Evolutionary conservation across 2,113 vertebrate genomes (phyloP), one percentile per base, ranked within the genome.

Genomic region (Syngnathus typhle): DNA sequence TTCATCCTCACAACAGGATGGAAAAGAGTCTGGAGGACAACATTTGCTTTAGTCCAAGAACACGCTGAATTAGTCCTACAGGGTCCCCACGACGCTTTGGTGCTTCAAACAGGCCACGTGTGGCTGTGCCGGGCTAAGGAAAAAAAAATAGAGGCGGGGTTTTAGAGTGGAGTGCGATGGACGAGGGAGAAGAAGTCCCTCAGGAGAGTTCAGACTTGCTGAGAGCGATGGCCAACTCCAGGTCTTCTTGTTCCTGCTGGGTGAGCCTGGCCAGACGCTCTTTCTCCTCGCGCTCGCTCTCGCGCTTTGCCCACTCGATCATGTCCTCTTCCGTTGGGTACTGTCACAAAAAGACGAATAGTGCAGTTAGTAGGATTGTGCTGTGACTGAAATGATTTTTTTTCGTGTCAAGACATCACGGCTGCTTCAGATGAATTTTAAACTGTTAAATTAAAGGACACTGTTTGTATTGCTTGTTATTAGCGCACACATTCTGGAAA

Each of bases 201-300:
- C 97, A 97, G 79, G 95, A 96, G 73, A 98, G 92, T 89, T 99
- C 95, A 55, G 97, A 99, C 88, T 98, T 98, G 93, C 97, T 99
- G 77, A 99, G 95, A 67, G 97, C 97, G 81, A 99, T 99, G 76
- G 97, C 97, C 87, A 99, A 93, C 89, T 99, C 97, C 88, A 99
- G 88, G 89, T 99, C 97, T 83, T 99, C 97, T 84, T 98, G 96
- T 58, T 99, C 96, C 88, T 98, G 97, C 85, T 98, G 95, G 76
- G 93, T 96, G 76, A 98, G 90, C 61, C 96, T 90, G 72, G 94
- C 95, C 67, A 98, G 84, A 32, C 97, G 94, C 88, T 98, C 94
- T 80, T 96, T 93, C 80, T 99, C 96, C 87, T 97, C 97, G 82
- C 93, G 91, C 82, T 99, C 95, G 80, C 97, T 99, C 90, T 99